Percentiles rank a stretch among this genome's conserved stretches.
Conservation (phyloP, 2,888 invertebrate species). For the Diarsia brunnea region DNA sequence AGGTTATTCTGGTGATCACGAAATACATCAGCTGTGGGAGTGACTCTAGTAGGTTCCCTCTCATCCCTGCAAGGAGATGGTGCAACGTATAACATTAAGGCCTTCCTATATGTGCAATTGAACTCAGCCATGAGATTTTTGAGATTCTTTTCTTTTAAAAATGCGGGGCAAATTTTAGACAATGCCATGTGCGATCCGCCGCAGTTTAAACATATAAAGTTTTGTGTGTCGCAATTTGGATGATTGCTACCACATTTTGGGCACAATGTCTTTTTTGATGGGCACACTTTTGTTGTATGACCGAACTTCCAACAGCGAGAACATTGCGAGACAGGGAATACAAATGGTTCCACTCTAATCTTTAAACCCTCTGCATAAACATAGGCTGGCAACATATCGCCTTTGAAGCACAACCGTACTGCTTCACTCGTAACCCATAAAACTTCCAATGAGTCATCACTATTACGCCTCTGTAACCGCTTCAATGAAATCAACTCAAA, state of each 20-base stretch:
- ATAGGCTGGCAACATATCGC: background rate
- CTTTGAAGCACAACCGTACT: background rate
- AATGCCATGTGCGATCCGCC: background rate
- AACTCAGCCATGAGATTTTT: background rate
- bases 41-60: background rate
- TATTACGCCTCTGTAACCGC: slow-evolving; percentile 1
- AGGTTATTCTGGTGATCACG: background rate
- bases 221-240: background rate
- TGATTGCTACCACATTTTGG: slow-evolving; percentile 2
- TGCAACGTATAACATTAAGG: background rate
- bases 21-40: background rate
- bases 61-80: background rate
- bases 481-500: slow-evolving; percentile 5
- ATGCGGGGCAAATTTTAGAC: background rate
- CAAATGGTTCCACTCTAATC: background rate
- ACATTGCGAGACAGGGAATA: background rate
- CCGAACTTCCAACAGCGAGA: slow-evolving; percentile 3
- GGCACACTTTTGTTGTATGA: slow-evolving; percentile 1
- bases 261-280: background rate
- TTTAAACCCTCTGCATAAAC: background rate
- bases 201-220: background rate
- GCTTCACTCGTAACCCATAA: slow-evolving; percentile 1
- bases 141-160: background rate
- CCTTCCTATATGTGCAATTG: slow-evolving; percentile 2
- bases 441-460: background rate